Base-by-base conservation (phyloP, 2,888 invertebrate genomes). In the Operophtera brumata region DNA sequence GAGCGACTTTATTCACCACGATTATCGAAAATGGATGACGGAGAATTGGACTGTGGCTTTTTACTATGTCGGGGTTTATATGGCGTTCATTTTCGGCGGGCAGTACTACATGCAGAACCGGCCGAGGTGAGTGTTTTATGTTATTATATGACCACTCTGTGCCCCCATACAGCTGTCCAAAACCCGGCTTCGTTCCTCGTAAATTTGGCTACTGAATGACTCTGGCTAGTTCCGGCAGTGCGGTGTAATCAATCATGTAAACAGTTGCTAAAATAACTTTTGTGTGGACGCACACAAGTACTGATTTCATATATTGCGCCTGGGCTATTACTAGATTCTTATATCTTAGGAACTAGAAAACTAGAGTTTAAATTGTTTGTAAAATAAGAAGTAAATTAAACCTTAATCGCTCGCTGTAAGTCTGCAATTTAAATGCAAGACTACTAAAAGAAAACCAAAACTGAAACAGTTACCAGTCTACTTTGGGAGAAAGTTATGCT, bases 21-120 rank as follows among this genome's bases (percentile, higher is more conserved):
- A 95, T 69, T 96, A 96, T 70, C 93, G 95, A 78, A 94, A 94
- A 88, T 99, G 98, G 97, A 99, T 99, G 97, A 93, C 94, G 66
- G 94, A 96, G 73, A 97, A 99, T 85, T 99, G 99, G 99, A 97
- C 96, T 54, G 94, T 95, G 78, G 96, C 96, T 51, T 97, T 98
- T 86, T 97, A 97, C 76, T 95, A 94, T 79, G 91, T 96, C 64
- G 96, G 96, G 64, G 91, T 96, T 65, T 99, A 99, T 84, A 96
- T 99, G 94, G 92, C 97, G 61, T 92, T 97, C 61, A 97, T 99
- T 74, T 99, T 98, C 84, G 95, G 95, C 62, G 97, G 97, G 42
- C 97, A 97, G 81, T 94, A 96, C 76, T 95, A 95, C 78, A 99
- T 99, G 99, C 95, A 96, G 80, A 94, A 93, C 76, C 93, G 99